phyloP scores from a whole-genome alignment of 1,140 invertebrate species.

The Hydropsyche tenuis region DNA sequence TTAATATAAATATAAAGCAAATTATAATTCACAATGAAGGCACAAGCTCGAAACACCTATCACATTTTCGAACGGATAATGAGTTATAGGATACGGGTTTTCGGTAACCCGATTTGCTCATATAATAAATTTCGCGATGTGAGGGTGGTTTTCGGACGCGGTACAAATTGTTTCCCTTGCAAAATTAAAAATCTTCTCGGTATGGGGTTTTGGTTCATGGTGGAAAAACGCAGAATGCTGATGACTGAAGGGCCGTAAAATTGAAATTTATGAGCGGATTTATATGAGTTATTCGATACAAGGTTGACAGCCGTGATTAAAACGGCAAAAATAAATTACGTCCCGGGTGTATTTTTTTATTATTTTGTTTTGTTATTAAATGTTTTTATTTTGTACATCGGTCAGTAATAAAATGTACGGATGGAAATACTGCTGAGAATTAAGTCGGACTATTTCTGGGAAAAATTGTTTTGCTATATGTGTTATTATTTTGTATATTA shows the following conservation, averaged over 20 bases:
- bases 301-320: slow-evolving; percentile 35
- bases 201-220: too few species aligned
- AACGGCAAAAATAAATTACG: slow-evolving; percentile 32
- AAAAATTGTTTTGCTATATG: too few species aligned
- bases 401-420: too few species aligned
- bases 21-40: too few species aligned
- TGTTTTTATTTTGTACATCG: too few species aligned
- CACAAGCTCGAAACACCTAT: too few species aligned
- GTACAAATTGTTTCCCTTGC: slow-evolving; percentile 25
- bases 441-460: too few species aligned
- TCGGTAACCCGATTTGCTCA: not conserved
- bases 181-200: slow-evolving; percentile 33
- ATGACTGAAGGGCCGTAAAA: slow-evolving; percentile 37
- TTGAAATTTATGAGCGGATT: slow-evolving; percentile 37
- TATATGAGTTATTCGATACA: slow-evolving; percentile 39
- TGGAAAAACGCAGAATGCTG: slow-evolving; percentile 16
- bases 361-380: too few species aligned
- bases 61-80: not conserved
- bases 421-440: too few species aligned
- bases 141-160: not conserved
- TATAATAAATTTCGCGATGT: not conserved
- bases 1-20: not conserved
- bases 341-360: not conserved
- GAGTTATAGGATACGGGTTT: not conserved
- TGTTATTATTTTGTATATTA: too few species aligned